Evolutionary conservation across 1,140 invertebrate genomes (phyloP).

Genomic region (Macrocentrus cingulum): DNA sequence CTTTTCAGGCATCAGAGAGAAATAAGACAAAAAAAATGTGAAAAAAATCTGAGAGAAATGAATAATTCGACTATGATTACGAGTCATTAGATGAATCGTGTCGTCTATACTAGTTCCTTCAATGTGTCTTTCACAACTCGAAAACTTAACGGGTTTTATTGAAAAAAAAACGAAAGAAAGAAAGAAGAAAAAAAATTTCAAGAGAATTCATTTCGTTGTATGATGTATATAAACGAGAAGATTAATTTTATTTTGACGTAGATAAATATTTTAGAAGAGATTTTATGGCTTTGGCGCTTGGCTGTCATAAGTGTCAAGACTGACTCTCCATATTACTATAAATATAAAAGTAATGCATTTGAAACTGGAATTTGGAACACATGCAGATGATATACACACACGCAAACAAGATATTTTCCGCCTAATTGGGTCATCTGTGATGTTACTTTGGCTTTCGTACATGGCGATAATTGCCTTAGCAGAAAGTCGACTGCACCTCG

Average conservation of each 20-base stretch:
- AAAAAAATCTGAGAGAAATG: too few relatives aligned
- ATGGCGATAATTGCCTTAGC: conserved; percentile 13
- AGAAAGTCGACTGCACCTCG: too few relatives aligned
- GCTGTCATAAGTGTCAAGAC: too few relatives aligned
- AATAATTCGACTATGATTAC: conserved; percentile 15
- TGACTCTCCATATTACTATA: too few relatives aligned
- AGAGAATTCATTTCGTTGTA: not conserved
- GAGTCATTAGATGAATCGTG: conserved; percentile 12
- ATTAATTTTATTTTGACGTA: too few relatives aligned
- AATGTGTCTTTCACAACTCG: conserved; percentile 10
- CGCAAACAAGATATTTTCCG: conserved; percentile 14
- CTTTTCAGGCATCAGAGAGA: too few relatives aligned
- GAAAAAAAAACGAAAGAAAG: not conserved
- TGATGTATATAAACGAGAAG: not conserved
- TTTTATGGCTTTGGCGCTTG: too few relatives aligned
- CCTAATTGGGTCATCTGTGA: conserved; percentile 29
- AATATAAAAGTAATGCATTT: too few relatives aligned
- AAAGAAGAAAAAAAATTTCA: not conserved
- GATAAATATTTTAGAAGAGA: too few relatives aligned
- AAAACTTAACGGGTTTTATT: conserved; percentile 11
- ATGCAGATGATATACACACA: not conserved
- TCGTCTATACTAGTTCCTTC: not conserved
- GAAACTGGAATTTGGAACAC: too few relatives aligned
- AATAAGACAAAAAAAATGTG: too few relatives aligned
- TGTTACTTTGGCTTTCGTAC: conserved; percentile 23